Percentiles rank a stretch among this genome's conserved stretches.
Conservation (phyloP, 1,140 invertebrate species). For the Drosophila watanabei region DNA sequence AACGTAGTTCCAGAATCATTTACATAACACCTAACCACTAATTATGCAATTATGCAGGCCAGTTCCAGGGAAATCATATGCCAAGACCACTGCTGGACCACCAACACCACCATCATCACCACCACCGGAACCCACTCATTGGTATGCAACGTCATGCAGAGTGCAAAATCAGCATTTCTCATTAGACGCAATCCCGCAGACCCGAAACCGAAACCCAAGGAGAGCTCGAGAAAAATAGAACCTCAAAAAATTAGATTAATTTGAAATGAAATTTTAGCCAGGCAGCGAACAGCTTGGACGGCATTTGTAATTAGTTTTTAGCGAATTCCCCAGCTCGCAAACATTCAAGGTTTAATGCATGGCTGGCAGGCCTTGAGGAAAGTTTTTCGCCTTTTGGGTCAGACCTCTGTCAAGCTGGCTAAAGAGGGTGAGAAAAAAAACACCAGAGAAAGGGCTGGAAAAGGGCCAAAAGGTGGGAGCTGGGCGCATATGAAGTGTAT, state of each 20-base stretch:
- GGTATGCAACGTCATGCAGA: constrained; percentile 64
- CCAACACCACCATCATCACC: not conserved
- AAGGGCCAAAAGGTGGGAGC: not conserved
- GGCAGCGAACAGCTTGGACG: constrained; percentile 23
- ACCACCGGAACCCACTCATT: constrained; percentile 44
- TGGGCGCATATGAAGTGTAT: constrained; percentile 78
- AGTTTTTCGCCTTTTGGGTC: constrained; percentile 38
- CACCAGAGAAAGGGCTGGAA: not conserved
- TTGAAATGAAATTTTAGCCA: constrained; percentile 71
- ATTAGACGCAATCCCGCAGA: constrained; percentile 50
- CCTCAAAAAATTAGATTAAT: constrained; percentile 77
- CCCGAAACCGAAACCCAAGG: not conserved
- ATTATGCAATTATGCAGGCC: constrained; percentile 56
- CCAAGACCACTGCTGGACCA: constrained; percentile 21
- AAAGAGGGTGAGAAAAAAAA: not conserved
- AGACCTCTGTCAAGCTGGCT: constrained; percentile 61
- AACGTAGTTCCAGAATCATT: constrained; percentile 26
- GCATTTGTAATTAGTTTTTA: constrained; percentile 74
- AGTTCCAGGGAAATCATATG: constrained; percentile 51
- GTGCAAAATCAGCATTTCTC: constrained; percentile 77
- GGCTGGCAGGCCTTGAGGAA: constrained; percentile 50
- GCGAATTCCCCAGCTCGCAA: constrained; percentile 47
- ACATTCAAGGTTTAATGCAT: constrained; percentile 69
- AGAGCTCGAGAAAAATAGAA: not conserved
- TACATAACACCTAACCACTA: constrained; percentile 64